Evolutionary conservation across 2,888 invertebrate genomes (phyloP), one percentile per base, ranked within the genome.

Genomic region (Tillus elongatus): DNA sequence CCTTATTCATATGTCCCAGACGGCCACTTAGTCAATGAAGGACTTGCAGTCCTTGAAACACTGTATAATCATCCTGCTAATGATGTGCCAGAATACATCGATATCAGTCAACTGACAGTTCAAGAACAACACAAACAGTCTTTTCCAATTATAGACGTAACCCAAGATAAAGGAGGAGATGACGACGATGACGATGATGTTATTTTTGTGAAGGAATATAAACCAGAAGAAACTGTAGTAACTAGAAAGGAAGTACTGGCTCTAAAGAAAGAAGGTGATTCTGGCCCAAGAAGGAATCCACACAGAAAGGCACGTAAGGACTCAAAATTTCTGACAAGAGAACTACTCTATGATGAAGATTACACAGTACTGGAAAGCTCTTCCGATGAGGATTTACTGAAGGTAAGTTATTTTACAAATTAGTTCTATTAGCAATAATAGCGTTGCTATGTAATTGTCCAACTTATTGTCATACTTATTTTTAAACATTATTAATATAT

Each of bases 121-220:
- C 6, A 6, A 6, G 14, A 9, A 13, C 4, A 8, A 8, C 13
- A 31, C 8, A 11, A 14, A 13, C 4, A 4, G 4, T 4, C 6
- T 4, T n/a, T n/a, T n/a, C n/a, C n/a, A n/a, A n/a, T n/a, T n/a
- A n/a, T n/a, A n/a, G n/a, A n/a, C n/a, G 24, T 19, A n/a, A 14
- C 6, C 10, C 26, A 31, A 2, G 24, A 11, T 6, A 27, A 28
- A 26, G 35, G 35, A 27, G 13, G 30, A 9, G 30, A 12, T 8
- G 31, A 33, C 2, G 35, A 34, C n/a, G 42, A 38, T 13, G 51
- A 51, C 27, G 54, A 56, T 13, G 56, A 57, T 16, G 54, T 56
- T 4, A 45, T 55, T 30, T 56, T 57, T 37, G 50, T 58, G 2
- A 46, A 47, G 30, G 54, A 53, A 41, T 57, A 50, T 35, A 47